phyloP scores from a whole-genome alignment of 2,888 invertebrate species.

The Caenorhabditis afra region DNA sequence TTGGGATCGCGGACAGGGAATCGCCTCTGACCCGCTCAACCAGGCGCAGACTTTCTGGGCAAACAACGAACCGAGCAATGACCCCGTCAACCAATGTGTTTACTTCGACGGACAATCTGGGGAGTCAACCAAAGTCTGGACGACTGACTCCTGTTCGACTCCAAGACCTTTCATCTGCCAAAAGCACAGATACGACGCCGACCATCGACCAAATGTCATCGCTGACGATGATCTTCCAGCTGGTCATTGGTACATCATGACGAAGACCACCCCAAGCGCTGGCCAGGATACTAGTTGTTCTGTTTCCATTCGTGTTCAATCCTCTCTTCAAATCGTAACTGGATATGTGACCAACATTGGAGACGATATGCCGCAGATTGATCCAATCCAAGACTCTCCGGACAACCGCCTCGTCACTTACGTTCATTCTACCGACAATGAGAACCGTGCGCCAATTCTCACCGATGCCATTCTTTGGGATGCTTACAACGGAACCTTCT shows the following conservation, averaged over 20 bases:
- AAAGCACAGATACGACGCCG: slow-evolving; percentile 67
- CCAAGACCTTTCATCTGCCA: slow-evolving; percentile 68
- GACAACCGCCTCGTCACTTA: slow-evolving; percentile 67
- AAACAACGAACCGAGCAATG: slow-evolving; percentile 46
- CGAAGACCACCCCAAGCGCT: slow-evolving; percentile 44
- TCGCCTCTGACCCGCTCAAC: slow-evolving; percentile 32
- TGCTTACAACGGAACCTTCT: slow-evolving; percentile 66
- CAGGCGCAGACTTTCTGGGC: slow-evolving; percentile 60
- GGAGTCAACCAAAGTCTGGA: slow-evolving; percentile 53
- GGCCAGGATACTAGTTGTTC: slow-evolving; percentile 27
- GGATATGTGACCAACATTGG: slow-evolving; percentile 65
- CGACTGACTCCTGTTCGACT: slow-evolving; percentile 61
- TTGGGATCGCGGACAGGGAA: slow-evolving; percentile 63
- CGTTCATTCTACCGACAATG: slow-evolving; percentile 54
- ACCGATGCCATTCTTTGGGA: slow-evolving; percentile 63
- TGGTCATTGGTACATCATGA: slow-evolving; percentile 68
- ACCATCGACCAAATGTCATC: slow-evolving; percentile 60
- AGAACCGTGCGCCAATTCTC: slow-evolving; percentile 58
- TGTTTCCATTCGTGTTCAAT: slow-evolving; percentile 67
- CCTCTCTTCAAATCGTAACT: slow-evolving; percentile 65
- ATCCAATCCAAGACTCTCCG: slow-evolving; percentile 61
- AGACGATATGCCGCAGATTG: slow-evolving; percentile 60
- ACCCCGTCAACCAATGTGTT: slow-evolving; percentile 61
- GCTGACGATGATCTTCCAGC: slow-evolving; percentile 67
- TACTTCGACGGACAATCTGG: slow-evolving; percentile 50